A percentile compares a stretch with the other conserved stretches of the same genome.
These are phyloP conservation scores for Odontocolon sp. DNA, from an alignment of 2,888 invertebrate genomes.

Conservation along the genomic window DNA sequence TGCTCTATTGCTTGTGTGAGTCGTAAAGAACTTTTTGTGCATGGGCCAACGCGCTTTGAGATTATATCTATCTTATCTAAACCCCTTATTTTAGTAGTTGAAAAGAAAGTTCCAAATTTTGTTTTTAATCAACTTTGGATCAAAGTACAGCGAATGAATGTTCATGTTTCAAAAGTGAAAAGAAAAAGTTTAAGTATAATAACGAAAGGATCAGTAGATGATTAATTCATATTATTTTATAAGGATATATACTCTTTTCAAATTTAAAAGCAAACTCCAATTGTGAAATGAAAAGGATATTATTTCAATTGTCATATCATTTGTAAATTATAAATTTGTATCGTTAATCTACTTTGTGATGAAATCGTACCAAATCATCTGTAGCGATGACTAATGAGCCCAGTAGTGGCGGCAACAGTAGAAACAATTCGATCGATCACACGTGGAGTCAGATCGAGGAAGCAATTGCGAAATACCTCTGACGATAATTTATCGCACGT, in stretches of 20 bases:
- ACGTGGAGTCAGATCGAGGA: conserved; percentile 19
- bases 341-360: not conserved
- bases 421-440: conserved; percentile 2
- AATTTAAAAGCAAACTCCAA: too few species aligned
- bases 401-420: not conserved
- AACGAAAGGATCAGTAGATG: too few species aligned
- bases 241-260: too few species aligned
- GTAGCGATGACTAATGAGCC: conserved; percentile 29
- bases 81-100: not conserved
- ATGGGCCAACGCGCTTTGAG: not conserved
- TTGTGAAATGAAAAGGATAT: too few species aligned
- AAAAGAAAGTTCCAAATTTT: not conserved
- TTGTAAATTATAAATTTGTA: too few species aligned
- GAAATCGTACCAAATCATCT: conserved; percentile 1
- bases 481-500: conserved; percentile 28
- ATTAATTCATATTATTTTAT: too few species aligned
- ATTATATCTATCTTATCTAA: conserved; percentile 12
- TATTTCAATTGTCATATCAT: too few species aligned
- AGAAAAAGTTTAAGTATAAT: too few species aligned
- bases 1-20: conserved; percentile 1
- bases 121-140: not conserved
- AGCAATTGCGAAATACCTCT: conserved; percentile 21
- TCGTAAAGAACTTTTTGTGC: not conserved
- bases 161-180: too few species aligned
- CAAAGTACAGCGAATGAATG: not conserved